Evolutionary conservation across 1,140 invertebrate genomes (phyloP).

Genomic region (Ceratina calcarata): DNA sequence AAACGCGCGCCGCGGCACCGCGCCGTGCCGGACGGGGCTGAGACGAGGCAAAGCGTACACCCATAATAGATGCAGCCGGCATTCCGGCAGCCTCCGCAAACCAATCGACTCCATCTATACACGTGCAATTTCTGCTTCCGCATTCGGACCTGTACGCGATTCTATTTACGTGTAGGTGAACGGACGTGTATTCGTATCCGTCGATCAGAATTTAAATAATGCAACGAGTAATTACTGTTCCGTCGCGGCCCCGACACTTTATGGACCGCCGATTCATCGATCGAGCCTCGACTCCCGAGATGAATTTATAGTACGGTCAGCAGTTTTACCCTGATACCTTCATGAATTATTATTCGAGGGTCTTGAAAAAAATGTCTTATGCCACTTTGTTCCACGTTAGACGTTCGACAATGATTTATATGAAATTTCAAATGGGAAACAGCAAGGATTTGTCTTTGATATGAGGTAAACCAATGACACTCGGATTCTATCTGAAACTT

Average conservation of each 20-base stretch:
- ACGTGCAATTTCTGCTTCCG: conserved; percentile 50
- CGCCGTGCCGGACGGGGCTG: neutral
- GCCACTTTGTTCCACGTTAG: no score
- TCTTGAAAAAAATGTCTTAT: neutral
- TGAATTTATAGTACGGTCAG: no score
- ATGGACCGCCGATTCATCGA: neutral
- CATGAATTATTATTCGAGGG: neutral
- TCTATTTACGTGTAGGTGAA: neutral
- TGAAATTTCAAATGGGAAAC: no score
- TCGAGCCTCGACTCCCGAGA: neutral
- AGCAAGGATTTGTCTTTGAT: no score
- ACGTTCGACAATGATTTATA: no score
- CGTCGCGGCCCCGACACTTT: neutral
- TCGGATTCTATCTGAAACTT: neutral
- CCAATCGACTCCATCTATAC: conserved; percentile 26
- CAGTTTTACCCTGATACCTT: no score
- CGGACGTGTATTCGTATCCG: neutral
- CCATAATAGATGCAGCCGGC: conserved; percentile 61
- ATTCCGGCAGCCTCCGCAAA: conserved; percentile 46
- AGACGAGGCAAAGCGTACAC: conserved; percentile 28
- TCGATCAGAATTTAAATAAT: conserved; percentile 9
- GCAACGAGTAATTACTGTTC: neutral
- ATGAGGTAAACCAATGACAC: no score
- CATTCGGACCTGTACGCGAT: neutral
- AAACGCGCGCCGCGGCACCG: conserved; percentile 2